phyloP scores from a whole-genome alignment of 1,140 invertebrate genomes.

The Andrena cerasifolii region DNA sequence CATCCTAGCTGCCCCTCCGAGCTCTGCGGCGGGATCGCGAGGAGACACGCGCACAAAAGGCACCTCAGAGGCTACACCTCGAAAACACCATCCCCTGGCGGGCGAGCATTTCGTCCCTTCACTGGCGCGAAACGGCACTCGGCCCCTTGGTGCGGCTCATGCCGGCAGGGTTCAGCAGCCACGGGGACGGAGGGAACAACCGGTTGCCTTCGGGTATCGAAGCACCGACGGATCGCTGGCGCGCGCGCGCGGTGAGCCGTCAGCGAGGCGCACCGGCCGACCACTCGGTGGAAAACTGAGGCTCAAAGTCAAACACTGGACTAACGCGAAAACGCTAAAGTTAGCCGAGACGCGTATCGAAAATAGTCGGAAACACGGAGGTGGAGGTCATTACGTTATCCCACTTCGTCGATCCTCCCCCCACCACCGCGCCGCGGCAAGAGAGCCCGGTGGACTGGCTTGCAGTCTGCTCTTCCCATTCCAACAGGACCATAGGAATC shows the following conservation, averaged over 20 bases:
- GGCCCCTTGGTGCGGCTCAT: background rate
- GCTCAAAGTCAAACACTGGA: slow-evolving; percentile 70
- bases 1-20: too few relatives aligned
- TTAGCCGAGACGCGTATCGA: slow-evolving; percentile 74
- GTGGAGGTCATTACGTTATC: slow-evolving; percentile 76
- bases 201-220: background rate
- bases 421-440: background rate
- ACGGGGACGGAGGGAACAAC: background rate
- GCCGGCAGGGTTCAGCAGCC: background rate
- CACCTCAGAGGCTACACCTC: background rate
- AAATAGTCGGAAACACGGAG: slow-evolving; percentile 78
- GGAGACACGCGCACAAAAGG: background rate
- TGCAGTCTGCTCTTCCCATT: slow-evolving; percentile 10
- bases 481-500: background rate
- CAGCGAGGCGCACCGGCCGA: background rate
- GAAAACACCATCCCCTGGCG: background rate
- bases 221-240: background rate
- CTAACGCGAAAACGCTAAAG: slow-evolving; percentile 77
- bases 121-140: background rate
- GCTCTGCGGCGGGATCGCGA: background rate
- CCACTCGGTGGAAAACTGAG: slow-evolving; percentile 37
- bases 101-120: background rate
- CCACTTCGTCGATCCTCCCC: slow-evolving; percentile 4
- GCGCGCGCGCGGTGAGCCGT: background rate
- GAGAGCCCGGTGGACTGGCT: background rate